Evolutionary conservation across 53 echinoderm and acorn worm species (phyloP), one percentile per base, ranked within the genome.

Genomic region (Holothuria leucospilota): DNA sequence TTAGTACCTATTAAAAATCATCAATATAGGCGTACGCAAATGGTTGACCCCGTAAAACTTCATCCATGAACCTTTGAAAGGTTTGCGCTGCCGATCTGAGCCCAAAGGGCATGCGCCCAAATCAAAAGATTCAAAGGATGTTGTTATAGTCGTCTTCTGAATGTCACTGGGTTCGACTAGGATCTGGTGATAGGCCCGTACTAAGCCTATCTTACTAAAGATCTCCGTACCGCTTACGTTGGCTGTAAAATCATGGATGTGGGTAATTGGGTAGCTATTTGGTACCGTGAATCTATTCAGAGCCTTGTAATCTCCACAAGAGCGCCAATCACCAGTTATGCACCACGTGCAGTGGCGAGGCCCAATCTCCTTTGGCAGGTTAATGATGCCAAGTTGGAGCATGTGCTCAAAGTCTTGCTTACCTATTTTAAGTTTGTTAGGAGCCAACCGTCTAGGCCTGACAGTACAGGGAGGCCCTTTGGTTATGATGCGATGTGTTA

Each of bases 1-100:
- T 40, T 20, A 26, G 71, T 84, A n/a, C 73, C 83, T 12, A 89
- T 51, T 20, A 89, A 62, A 89, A 26, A 61, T 89, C 84, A 69
- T 89, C 89, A 27, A 89, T 84, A 42, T 89, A 89, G 2, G 84
- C 84, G 46, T 89, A 89, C 13, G 78, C 79, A 41, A 78, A 87
- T 10, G 39, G 41, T 13, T 77, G 67, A 2, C 66, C 66, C 8
- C 63, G 81, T n/a, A n/a, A n/a, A n/a, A n/a, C n/a, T n/a, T n/a
- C n/a, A n/a, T n/a, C n/a, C n/a, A n/a, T n/a, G n/a, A n/a, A n/a
- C n/a, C n/a, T n/a, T n/a, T n/a, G n/a, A n/a, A n/a, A n/a, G n/a
- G n/a, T n/a, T n/a, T n/a, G n/a, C n/a, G n/a, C n/a, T n/a, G n/a
- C n/a, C n/a, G n/a, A n/a, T n/a, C n/a, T n/a, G n/a, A n/a, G n/a